Percentiles rank a stretch among this genome's conserved stretches.
These are phyloP conservation scores for Eucidaris tribuloides DNA, from an alignment of 35 echinoderm and acorn worm genomes.

Conservation along the genomic window DNA sequence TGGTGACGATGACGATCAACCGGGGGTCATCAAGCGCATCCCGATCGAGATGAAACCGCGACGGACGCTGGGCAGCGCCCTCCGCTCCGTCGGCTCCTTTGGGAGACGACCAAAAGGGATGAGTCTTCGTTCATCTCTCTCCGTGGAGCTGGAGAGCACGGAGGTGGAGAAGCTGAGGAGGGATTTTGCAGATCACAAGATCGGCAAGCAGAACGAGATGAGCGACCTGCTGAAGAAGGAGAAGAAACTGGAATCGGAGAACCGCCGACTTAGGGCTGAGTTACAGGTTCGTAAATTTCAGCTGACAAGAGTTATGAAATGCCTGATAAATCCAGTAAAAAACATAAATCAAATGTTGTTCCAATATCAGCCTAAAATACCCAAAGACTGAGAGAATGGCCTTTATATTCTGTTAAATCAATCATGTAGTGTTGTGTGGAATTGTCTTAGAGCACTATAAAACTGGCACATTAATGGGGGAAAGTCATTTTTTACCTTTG, in stretches of 20 bases:
- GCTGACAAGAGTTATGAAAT: not conserved
- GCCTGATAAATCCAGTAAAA: not conserved
- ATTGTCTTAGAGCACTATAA: too few species aligned
- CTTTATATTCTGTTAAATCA: too few species aligned
- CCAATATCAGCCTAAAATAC: too few species aligned
- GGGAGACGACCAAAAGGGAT: conserved; percentile 63
- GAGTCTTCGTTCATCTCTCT: conserved; percentile 85
- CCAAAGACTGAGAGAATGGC: too few species aligned
- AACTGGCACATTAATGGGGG: too few species aligned
- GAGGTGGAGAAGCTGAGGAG: conserved; percentile 84
- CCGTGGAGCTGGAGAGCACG: conserved; percentile 88
- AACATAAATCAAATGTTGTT: not conserved
- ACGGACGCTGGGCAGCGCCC: conserved; percentile 62
- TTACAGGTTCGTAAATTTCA: conserved; percentile 62
- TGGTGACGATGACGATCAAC: conserved; percentile 69
- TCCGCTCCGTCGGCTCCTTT: conserved; percentile 76
- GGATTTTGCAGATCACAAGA: conserved; percentile 95
- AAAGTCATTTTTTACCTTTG: too few species aligned
- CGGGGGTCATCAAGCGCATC: conserved; percentile 91
- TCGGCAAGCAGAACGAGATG: conserved; percentile 93
- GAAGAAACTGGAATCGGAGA: conserved; percentile 96
- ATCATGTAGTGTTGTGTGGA: too few species aligned
- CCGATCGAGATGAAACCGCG: conserved; percentile 95
- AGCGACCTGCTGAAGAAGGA: conserved; percentile 86
- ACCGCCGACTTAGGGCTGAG: conserved; percentile 80